Percentiles rank a stretch among this genome's conserved stretches.
phyloP scores from a whole-genome alignment of 2,888 invertebrate genomes.

The Leptopterna dolabrata region DNA sequence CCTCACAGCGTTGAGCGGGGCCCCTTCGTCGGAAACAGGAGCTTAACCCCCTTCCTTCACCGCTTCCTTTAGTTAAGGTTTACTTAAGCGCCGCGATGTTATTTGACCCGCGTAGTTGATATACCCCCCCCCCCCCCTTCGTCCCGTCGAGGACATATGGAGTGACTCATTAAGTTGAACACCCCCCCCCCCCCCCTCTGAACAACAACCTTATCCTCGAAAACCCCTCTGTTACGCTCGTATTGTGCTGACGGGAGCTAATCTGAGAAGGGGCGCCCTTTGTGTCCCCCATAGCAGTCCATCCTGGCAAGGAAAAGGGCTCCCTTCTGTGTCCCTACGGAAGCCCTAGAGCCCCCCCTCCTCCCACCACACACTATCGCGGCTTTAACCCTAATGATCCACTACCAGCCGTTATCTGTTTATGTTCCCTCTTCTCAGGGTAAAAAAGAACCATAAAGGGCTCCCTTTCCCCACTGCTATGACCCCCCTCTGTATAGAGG shows the following conservation, averaged over 20 bases:
- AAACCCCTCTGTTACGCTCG: not conserved
- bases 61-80: conserved; percentile 15
- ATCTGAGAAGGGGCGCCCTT: conserved; percentile 2
- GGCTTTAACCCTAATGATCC: conserved; percentile 44
- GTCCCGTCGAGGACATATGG: conserved; percentile 25
- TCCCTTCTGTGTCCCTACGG: not conserved
- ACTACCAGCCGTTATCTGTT: conserved; percentile 52
- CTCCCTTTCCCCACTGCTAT: not conserved
- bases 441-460: conserved; percentile 25
- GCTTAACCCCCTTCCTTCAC: conserved; percentile 5
- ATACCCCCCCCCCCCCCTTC: not conserved
- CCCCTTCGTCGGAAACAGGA: conserved; percentile 7
- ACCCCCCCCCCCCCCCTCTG: not conserved
- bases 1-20: not conserved
- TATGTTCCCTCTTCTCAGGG: conserved; percentile 21
- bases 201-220: not conserved
- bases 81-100: conserved; percentile 36
- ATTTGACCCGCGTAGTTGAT: conserved; percentile 36
- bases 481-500: not conserved
- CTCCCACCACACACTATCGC: not conserved
- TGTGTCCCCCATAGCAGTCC: not conserved
- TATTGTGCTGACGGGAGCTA: conserved; percentile 42
- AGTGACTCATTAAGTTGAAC: conserved; percentile 29
- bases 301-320: conserved; percentile 1
- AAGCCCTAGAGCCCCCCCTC: not conserved